Conservation (phyloP, 2,888 invertebrate genomes). For the Palloptera scutellata region DNA sequence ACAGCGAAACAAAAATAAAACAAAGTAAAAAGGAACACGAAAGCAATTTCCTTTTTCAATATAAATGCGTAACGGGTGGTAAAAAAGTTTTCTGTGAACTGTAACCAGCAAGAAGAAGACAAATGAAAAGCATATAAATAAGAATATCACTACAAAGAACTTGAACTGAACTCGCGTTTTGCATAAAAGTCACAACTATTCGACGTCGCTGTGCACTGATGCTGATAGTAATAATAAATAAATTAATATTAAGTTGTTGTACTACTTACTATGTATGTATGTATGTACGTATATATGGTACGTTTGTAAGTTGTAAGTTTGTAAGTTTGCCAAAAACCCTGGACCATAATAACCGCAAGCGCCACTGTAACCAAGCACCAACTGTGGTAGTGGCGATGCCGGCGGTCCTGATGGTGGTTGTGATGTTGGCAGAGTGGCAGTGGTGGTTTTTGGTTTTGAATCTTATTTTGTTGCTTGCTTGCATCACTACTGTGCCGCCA, state of each 20-base stretch:
- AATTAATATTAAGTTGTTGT: slow-evolving; percentile 9
- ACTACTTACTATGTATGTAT: slow-evolving; percentile 21
- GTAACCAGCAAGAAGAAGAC: not conserved
- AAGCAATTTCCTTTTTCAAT: not conserved
- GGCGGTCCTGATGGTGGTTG: too few species aligned
- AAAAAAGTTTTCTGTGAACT: not conserved
- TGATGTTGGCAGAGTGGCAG: not conserved
- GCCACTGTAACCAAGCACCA: slow-evolving; percentile 38
- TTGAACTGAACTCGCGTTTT: too few species aligned
- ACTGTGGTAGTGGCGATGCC: not conserved
- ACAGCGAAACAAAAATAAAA: not conserved
- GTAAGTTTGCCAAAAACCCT: slow-evolving; percentile 40
- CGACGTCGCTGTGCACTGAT: not conserved
- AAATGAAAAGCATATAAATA: not conserved
- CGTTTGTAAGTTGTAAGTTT: slow-evolving; percentile 41
- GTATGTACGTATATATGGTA: slow-evolving; percentile 40
- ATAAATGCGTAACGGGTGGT: not conserved
- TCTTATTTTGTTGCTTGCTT: not conserved
- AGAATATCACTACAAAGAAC: too few species aligned
- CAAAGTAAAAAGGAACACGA: not conserved
- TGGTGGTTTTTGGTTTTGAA: not conserved
- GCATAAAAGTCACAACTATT: too few species aligned
- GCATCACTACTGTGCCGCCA: not conserved
- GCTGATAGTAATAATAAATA: slow-evolving; percentile 5
- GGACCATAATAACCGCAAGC: slow-evolving; percentile 41